A percentile compares a stretch with the other conserved stretches of the same genome.
phyloP scores from a whole-genome alignment of 2,113 vertebrate species.

The Electrona antarctica region DNA sequence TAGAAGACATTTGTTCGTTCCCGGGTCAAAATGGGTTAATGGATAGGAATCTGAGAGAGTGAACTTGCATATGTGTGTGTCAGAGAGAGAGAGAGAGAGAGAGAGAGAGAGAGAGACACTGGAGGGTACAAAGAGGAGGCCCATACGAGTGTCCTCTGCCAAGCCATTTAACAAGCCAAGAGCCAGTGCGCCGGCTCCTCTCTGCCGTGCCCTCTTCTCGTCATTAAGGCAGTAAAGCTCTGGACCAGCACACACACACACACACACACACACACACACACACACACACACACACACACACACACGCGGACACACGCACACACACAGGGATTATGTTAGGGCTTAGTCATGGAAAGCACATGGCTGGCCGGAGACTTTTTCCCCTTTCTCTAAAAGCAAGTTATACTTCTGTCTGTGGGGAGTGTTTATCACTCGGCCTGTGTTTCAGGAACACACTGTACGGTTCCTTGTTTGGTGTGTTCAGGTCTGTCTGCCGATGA shows the following conservation, averaged over 20 bases:
- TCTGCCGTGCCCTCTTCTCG: slow-evolving; percentile 39
- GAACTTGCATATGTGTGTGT: not conserved
- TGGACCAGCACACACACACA: slow-evolving; percentile 32
- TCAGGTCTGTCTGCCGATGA: too few relatives aligned
- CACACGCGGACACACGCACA: not conserved
- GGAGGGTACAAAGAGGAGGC: not conserved
- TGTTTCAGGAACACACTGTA: too few relatives aligned
- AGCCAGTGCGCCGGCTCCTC: slow-evolving; percentile 23
- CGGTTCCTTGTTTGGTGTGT: too few relatives aligned
- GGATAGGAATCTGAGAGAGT: slow-evolving; percentile 4
- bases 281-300: not conserved
- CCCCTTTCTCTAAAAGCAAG: too few relatives aligned
- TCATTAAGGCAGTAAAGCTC: slow-evolving; percentile 40
- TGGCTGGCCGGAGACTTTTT: too few relatives aligned
- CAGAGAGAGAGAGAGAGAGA: not conserved
- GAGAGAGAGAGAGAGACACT: slow-evolving; percentile 4
- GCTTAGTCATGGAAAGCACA: too few relatives aligned
- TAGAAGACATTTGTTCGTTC: not conserved
- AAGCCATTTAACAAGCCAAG: slow-evolving; percentile 41
- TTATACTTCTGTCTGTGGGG: too few relatives aligned
- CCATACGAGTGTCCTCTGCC: slow-evolving; percentile 17
- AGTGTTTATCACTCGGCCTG: too few relatives aligned
- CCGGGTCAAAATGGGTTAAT: not conserved
- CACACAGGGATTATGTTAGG: not conserved
- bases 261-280: not conserved